These are phyloP conservation scores for Gryllus longicercus DNA, from an alignment of 2,888 invertebrate genomes.

Conservation along the genomic window DNA sequence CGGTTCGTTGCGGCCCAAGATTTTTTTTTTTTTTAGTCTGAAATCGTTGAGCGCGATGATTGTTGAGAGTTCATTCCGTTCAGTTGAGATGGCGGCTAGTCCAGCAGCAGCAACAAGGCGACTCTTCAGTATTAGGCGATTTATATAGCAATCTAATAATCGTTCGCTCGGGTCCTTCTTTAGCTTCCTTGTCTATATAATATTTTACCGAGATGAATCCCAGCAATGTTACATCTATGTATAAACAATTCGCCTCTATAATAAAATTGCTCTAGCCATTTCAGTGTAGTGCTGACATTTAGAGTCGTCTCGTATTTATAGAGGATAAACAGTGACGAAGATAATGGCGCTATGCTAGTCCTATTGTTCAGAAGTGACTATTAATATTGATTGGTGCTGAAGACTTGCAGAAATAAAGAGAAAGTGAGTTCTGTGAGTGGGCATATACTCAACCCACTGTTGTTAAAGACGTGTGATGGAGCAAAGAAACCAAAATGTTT, in stretches of 20 bases:
- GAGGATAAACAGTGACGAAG: not conserved
- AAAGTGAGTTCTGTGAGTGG: not conserved
- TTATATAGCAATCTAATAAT: no score
- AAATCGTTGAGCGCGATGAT: no score
- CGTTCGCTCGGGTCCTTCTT: not conserved
- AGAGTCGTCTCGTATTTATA: not conserved
- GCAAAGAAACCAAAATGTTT: not conserved
- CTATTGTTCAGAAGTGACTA: not conserved
- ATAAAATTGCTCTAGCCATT: not conserved
- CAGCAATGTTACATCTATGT: not conserved
- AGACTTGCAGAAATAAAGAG: not conserved
- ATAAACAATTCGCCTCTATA: not conserved
- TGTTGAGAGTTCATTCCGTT: no score
- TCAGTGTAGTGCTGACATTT: not conserved
- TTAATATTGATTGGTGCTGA: conserved; percentile 3
- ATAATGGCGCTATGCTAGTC: conserved; percentile 17
- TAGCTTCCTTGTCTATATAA: not conserved
- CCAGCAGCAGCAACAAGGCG: no score
- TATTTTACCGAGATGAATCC: not conserved
- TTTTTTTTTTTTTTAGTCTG: no score
- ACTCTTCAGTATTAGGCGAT: no score
- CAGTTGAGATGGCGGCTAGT: no score
- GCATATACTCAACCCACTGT: not conserved
- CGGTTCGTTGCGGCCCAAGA: not conserved
- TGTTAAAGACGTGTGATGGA: not conserved